A percentile compares a stretch with the other conserved stretches of the same genome.
These are phyloP conservation scores for Nycticebus coucang DNA, from an alignment of 2,113 vertebrate species.

Conservation along the genomic window DNA sequence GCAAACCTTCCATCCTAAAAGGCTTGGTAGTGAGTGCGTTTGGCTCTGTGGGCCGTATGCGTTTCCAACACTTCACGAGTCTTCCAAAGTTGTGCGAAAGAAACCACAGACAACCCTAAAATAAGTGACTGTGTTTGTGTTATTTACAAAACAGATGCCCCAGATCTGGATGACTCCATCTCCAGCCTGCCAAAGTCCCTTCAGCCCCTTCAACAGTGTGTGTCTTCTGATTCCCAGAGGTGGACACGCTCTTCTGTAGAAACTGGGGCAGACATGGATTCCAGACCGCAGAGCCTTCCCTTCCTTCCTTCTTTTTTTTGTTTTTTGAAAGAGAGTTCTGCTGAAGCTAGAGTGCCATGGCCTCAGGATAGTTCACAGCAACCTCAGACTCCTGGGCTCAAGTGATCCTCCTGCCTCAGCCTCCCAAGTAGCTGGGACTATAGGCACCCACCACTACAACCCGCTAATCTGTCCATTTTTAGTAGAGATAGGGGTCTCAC, in stretches of 20 bases:
- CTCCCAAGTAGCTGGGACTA: too few species aligned
- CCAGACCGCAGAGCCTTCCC: neutral
- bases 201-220: neutral
- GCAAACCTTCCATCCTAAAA: neutral
- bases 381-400: too few species aligned
- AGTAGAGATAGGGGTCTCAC: too few species aligned
- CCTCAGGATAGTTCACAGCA: too few species aligned
- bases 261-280: accelerated
- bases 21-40: neutral
- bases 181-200: neutral
- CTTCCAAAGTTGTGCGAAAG: neutral
- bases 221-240: neutral
- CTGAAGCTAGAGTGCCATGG: too few species aligned
- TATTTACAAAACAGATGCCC: neutral
- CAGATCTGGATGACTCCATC: neutral
- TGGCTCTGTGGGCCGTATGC: neutral
- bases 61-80: neutral
- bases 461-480: too few species aligned
- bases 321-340: too few species aligned
- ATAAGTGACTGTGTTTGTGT: neutral
- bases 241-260: neutral
- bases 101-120: neutral
- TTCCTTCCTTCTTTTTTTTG: neutral
- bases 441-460: too few species aligned
- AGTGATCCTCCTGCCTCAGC: too few species aligned